phyloP scores from a whole-genome alignment of 2,888 invertebrate species.

The Agriopis leucophaearia region DNA sequence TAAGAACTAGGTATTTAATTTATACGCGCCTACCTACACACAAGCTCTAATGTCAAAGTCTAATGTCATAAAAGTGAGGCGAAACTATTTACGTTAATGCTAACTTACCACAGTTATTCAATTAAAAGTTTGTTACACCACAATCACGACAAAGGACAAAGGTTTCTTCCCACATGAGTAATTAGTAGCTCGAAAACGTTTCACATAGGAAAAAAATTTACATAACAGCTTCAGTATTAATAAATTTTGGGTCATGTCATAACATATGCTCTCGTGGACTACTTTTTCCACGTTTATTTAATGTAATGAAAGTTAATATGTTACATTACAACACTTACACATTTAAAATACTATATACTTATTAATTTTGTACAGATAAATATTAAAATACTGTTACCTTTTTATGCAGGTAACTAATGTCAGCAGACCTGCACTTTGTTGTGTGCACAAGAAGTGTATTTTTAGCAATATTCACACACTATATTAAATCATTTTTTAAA shows the following conservation, averaged over 20 bases:
- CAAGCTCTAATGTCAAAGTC: slow-evolving; percentile 79
- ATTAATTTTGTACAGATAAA: neutral
- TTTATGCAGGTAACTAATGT: neutral
- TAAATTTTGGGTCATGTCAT: slow-evolving; percentile 8
- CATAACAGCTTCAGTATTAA: neutral
- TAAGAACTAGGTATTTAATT: too few relatives aligned
- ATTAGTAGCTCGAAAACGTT: neutral
- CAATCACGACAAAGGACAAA: neutral
- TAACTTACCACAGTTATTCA: neutral
- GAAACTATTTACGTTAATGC: slow-evolving; percentile 49
- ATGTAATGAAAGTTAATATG: neutral
- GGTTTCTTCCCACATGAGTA: neutral
- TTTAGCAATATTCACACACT: neutral
- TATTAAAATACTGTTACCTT: neutral
- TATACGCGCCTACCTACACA: slow-evolving; percentile 65
- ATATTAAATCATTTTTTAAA: neutral
- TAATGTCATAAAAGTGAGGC: slow-evolving; percentile 59
- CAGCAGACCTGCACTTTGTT: neutral
- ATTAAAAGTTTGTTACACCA: slow-evolving; percentile 35
- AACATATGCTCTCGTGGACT: slow-evolving; percentile 5
- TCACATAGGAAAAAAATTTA: neutral
- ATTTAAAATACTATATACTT: neutral
- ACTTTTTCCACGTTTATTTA: neutral
- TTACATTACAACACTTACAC: neutral
- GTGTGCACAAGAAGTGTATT: neutral